These are phyloP conservation scores for Alfaro cultratus DNA, from an alignment of 2,797 vertebrate genomes.

Conservation along the genomic window DNA sequence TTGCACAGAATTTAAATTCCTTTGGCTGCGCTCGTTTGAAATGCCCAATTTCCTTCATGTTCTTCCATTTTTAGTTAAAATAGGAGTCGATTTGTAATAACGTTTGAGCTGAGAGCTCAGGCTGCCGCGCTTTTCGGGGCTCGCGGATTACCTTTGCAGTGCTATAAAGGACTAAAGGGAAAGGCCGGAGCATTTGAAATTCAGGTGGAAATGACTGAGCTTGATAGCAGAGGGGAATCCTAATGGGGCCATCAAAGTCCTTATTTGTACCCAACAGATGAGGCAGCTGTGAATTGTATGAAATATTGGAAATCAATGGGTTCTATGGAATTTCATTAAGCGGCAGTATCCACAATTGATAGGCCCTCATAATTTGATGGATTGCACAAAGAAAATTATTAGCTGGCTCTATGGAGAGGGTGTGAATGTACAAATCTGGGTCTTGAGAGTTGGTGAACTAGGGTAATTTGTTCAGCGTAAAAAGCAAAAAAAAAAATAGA, in stretches of 20 bases:
- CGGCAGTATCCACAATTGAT: constrained; percentile 98
- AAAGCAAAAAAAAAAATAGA: constrained; percentile 76
- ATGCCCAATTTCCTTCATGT: neutral
- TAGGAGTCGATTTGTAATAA: neutral
- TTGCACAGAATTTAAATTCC: neutral
- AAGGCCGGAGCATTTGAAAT: constrained; percentile 92
- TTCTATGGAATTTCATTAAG: constrained; percentile 99
- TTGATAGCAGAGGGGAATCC: constrained; percentile 92
- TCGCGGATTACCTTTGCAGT: constrained; percentile 87
- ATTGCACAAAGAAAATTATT: constrained; percentile 99
- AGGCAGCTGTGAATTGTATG: constrained; percentile 95
- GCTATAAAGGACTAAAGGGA: constrained; percentile 81
- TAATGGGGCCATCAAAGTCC: constrained; percentile 96
- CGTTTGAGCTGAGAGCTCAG: neutral
- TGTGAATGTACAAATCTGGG: constrained; percentile 83
- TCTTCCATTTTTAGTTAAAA: neutral
- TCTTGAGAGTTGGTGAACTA: constrained; percentile 90
- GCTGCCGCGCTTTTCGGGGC: constrained; percentile 78
- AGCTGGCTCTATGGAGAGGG: constrained; percentile 89
- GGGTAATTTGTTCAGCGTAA: constrained; percentile 94
- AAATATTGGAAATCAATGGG: constrained; percentile 99
- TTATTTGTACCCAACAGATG: constrained; percentile 96
- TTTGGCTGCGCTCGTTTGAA: neutral
- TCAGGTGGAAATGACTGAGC: constrained; percentile 93
- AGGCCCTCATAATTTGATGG: constrained; percentile 99